Evolutionary conservation across 2,888 invertebrate species (phyloP), one percentile per base, ranked within the genome.

Genomic region (Chironomus riparius): DNA sequence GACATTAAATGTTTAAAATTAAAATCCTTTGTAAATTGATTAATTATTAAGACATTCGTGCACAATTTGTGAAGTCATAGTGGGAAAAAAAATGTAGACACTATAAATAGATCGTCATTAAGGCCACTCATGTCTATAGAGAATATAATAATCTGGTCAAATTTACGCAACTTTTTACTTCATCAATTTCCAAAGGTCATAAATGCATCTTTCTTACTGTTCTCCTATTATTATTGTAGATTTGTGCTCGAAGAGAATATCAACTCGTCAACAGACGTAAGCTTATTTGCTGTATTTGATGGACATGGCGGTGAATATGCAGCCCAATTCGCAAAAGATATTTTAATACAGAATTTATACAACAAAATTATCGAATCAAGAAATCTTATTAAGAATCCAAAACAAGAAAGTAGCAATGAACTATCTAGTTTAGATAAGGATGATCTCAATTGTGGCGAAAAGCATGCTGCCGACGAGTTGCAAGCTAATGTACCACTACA

Each of bases 231-330:
- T 70, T 24, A 6, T 78, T 79, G 7, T 76, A 84, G 84, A 79
- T 97, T 94, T 83, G 93, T 94, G 76, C 89, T 96, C 74, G 91
- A 94, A 79, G 92, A 92, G 83, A 91, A 95, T 81, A 90, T 95
- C 75, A 91, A 92, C 82, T 89, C 91, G 79, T 82, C 80, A 70
- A 93, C 94, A 21, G 93, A 92, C 22, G 91, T 95, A 75, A 92
- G 94, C 21, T 86, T 97, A 77, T 95, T 94, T 85, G 96, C 95
- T 68, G 91, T 97, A 79, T 97, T 96, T 83, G 97, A 97, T 85
- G 97, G 97, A 18, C 74, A 74, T 50, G 97, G 97, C 72, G 97
- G 97, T 61, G 95, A 96, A 86, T 94, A 94, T 86, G 96, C 96
- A 73, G 95, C 96, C 21, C 93, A 96, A 82, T 97, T 93, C 85